Evolutionary conservation across 2,888 invertebrate genomes (phyloP), one percentile per base, ranked within the genome.

Genomic region (Drosophila anomelani): DNA sequence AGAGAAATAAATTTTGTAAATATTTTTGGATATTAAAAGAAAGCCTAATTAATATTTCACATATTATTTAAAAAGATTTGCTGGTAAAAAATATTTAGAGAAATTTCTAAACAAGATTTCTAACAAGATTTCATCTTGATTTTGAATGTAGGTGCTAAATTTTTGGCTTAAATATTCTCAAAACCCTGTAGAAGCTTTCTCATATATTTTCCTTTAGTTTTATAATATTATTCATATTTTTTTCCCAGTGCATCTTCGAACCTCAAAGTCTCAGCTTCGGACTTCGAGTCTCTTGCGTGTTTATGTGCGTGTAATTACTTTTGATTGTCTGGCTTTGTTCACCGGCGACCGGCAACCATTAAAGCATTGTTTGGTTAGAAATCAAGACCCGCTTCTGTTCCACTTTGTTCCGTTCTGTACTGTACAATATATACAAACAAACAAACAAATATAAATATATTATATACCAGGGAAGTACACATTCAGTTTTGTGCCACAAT

Each of bases 281-380:
- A 56, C 71, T 71, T 71, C 64, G 70, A 32, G 78, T 76, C 79
- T 70, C 79, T 66, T 76, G 85, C 86, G 86, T 86, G 86, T 86
- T 85, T 86, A 85, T 85, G 86, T 86, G 86, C 84, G 84, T 85
- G 86, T 85, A 85, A 85, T 85, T 85, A 84, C 84, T 77, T 86
- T 86, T 85, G 86, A 85, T 84, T 84, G 84, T 84, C 86, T 84
- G 75, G 74, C 77, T 70, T 72, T 63, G 60, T 61, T 38, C 55
- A 32, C 47, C 46, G 60, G 17, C 53, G 51, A 53, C 39, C 44
- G 44, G 41, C 64, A 47, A 47, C 76, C 77, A 85, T 80, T 78
- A 80, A 77, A 80, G 76, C 80, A 74, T 79, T 77, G 66, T 62
- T 77, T 62, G 43, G 62, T 70, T 69, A 71, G 70, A 68, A 66